Evolutionary conservation across 2,113 vertebrate genomes (phyloP), one percentile per base, ranked within the genome.

Genomic region (Phainopepla nitens): DNA sequence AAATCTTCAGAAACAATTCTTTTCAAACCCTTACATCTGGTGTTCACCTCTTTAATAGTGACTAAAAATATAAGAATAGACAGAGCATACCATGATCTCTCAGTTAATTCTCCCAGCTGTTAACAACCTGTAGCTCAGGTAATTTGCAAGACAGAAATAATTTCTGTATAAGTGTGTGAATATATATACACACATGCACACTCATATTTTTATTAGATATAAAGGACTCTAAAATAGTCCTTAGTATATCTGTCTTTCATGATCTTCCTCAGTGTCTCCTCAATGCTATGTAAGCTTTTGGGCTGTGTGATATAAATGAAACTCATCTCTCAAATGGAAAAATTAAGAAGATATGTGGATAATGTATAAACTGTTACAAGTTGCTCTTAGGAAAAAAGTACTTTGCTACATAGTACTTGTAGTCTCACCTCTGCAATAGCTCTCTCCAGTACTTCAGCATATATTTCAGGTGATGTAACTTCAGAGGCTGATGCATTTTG

Each of bases 391-490:
- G 60, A 57, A 90, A 68, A 45, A 75, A 47, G 15, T 35, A 11
- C 17, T 92, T 89, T 70, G 13, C 45, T 29, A 29, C 27, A 33
- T 3, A 64, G 24, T 21, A 42, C 21, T 93, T 72, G 27, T 42
- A 45, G 19, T 79, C 90, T 96, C 97, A 99, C 99, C 98, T 98
- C 97, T 94, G 82, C 94, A 65, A 99, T 86, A 44, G 78, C 88
- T 80, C 96, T 95, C 69, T 98, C 83, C 84, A 99, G 93, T n/a
- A 97, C 92, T 73, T 98, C 97, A 82, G 95, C 97, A 77, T 97
- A 94, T 65, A 97, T 73, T 75, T 98, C 95, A 68, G 96, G 83
- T 13, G 97, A 80, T 31, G 88, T 89, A 49, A 95, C 83, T 71
- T 94, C 90, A 5, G 96, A 73, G 31, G 95, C 50, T 57, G 97